Evolutionary conservation across 2,113 vertebrate genomes (phyloP), one percentile per base, ranked within the genome.

Genomic region (Caretta caretta): DNA sequence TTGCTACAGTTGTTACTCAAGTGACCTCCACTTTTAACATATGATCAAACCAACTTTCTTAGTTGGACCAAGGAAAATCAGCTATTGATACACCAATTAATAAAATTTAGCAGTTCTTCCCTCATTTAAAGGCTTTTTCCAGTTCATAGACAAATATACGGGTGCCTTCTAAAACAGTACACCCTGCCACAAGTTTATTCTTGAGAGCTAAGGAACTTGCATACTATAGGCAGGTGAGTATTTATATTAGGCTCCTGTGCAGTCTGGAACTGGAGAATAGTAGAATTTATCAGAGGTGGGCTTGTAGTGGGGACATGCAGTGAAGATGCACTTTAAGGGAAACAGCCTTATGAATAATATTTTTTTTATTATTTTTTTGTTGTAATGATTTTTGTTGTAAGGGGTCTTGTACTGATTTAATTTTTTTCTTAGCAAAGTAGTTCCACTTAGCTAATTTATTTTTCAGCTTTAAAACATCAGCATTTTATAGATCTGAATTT

Each of bases 401-500:
- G 97, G 86, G 89, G 82, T 94, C 93, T 98, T 96, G 95, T 88
- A 96, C 85, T 96, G 84, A 86, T 96, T 94, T 80, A 91, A 93
- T 96, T 92, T 89, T 92, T 81, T 42, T 59, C 94, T 96, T 97
- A 95, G 96, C 29, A 87, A 98, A 97, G 96, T 98, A 98, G 90
- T 97, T 97, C 96, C 97, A 95, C 95, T 97, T 98, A 97, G 98
- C 98, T 98, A 98, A 98, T 98, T 98, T 98, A 98, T 98, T 98
- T 98, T 98, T 98, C 98, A 97, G 98, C 98, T 98, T 98, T 98
- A 98, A 98, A 98, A 98, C 97, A 98, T 98, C 97, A 98, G 98
- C 98, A 97, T 97, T 98, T 98, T 98, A 98, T 98, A 98, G 98
- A 98, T 98, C 97, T 97, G 97, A 98, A 98, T 97, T 98, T 98